Base-by-base conservation (phyloP, 2,797 vertebrate species). In the Syngnathus acus region DNA sequence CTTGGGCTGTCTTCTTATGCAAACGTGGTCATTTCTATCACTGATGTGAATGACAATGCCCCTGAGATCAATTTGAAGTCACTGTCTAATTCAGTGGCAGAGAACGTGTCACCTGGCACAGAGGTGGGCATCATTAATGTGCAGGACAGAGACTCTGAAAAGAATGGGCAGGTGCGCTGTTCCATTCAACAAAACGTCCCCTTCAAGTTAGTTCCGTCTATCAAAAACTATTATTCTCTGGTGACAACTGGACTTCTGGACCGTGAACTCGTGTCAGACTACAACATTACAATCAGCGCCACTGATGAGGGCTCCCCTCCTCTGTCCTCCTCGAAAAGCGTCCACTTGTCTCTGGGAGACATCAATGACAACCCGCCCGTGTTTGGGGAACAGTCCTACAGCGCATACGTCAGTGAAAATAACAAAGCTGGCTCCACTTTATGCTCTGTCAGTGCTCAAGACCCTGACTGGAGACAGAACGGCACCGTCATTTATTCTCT, bases 41-140 rank as follows among this genome's bases (percentile, higher is more conserved):
- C 78, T 19, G 92, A 94, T 39, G 84, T 90, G 7, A 95, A 95
- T 14, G 93, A 95, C 69, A 93, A 94, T 1, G 72, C 59, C 0
- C 93, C 93, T 10, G 72, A 80, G 0, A 55, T 94, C 32, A 78
- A 68, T 6, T 8, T 94, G 0, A 88, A 89, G 48, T 92, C 91
- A 0, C 60, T 94, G 0, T 81, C 78, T 0, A 87, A 81, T 8
- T 86, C 85, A 0, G 63, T 94, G 62, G 72, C 86, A 0, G 92
- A 94, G 51, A 77, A 90, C 1, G 32, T 78, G 0, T 1, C 58
- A 0, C 66, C 68, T 54, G 85, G 84, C n/a, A 80, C 84, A 69
- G 88, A 87, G 62, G 84, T 89, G 64, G 88, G 81, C 32, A 84
- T 90, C 19, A 85, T 90, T 67, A 88, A 89, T 50, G 83, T 91